Evolutionary conservation across 1,140 invertebrate species (phyloP), one percentile per base, ranked within the genome.

Genomic region (Varroa destructor): DNA sequence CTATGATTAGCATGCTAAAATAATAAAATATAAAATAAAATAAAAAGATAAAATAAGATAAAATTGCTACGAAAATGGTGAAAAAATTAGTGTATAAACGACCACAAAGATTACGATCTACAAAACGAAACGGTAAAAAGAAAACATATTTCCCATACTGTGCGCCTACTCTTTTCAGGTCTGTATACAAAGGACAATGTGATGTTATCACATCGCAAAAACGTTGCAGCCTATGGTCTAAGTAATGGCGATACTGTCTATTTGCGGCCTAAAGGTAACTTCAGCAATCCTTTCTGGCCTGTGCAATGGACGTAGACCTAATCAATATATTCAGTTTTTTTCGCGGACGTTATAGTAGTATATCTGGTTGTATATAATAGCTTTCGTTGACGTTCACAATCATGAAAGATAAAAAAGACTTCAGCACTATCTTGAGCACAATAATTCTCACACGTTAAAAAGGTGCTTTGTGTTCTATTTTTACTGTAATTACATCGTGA

Each of bases 181-280:
- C 12, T 67, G 12, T 67, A 67, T 8, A 67, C 61, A 46, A 46
- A 67, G 46, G 36, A 67, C 14, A 67, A 67, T 67, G 61, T 67
- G 14, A 67, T 67, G 61, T 46, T 67, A 12, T 14, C 61, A 37
- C 40, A 67, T 12, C 14, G 61, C 40, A 67, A 67, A 40, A 40
- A 14, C 14, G 8, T 67, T 46, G 14, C 61, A 40, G 12, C 12
- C 37, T 67, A 40, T 67, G 46, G 46, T 43, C 61, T 67, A 46
- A 12, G 10, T 12, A 67, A 40, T 12, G 61, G 61, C 37, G 61
- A 67, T 46, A 67, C 61, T 40, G 61, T 67, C 61, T 67, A 67
- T 67, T 8, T 67, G 2, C 40, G 61, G 36, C 61, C 10, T 14
- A 67, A 67, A 67, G 61, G 61, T 67, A 67, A 67, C 40, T 46